Base-by-base conservation (phyloP, 2,888 invertebrate genomes). In the Leptopilina myrica region DNA sequence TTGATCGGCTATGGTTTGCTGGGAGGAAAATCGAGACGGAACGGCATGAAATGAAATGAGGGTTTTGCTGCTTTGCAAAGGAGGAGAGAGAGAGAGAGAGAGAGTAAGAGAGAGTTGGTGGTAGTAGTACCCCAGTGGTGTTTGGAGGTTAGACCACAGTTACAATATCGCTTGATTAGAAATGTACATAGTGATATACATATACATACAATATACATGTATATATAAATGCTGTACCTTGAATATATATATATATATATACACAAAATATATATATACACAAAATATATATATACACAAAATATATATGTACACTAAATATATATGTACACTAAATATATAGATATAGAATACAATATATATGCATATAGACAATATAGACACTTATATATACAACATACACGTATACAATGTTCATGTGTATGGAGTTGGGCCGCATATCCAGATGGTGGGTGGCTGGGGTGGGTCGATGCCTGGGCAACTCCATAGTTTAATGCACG, bases 131-230 rank as follows among this genome's bases (percentile, higher is more conserved):
- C 87, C 88, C 87, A 84, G 89, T 88, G 90, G 91, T 92, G 91
- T 92, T 91, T 91, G 91, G 91, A 92, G 91, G 91, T 91, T 91
- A 91, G 91, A 92, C 91, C 91, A 89, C 91, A 92, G 91, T 92
- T 92, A 92, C 91, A 92, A 91, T 92, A 92, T 91, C 91, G 91
- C 91, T 92, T 92, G 91, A 92, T 92, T 92, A 92, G 91, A 92
- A 92, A 92, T 92, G 91, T 91, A 92, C 91, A 91, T 92, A 91
- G 90, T 88, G 90, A 49, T 49, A 49, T 49, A 49, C 12, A 49
- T 49, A 49, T 49, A 49, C 9, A 46, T 46, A 46, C 7, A 46
- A 46, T 46, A 46, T 33, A 33, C 33, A 33, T 33, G 2, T 33
- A 33, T 33, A 33, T 33, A 33, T 33, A 33, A 33, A 33, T 20